Base-by-base conservation (phyloP, 2,888 invertebrate species). In the Slavum lentiscoides region DNA sequence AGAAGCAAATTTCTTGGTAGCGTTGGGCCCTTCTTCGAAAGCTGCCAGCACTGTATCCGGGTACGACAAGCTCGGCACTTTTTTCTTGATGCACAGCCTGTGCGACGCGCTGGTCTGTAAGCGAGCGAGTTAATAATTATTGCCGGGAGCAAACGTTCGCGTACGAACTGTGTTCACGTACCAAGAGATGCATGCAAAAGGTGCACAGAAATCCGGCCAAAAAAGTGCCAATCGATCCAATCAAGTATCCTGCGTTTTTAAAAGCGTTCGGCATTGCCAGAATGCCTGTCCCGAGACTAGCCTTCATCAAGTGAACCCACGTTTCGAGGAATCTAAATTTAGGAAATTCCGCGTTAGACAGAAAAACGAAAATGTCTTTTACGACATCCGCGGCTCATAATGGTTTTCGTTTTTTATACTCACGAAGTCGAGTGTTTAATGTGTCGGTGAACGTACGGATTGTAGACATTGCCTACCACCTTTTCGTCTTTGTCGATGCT, bases 231-330 rank as follows among this genome's bases (percentile, higher is more conserved):
- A 94, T 87, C 1, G 91, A 86, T 15, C 97, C 97, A 6, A 96
- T 90, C 82, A 91, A 88, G 84, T 94, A 91, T 3, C 96, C 96
- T 0, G 95, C 90, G 86, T 96, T 91, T 84, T 90, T 89, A 86
- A 96, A 93, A 0, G 96, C 96, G 84, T 91, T 90, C 0, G 96
- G 96, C 92, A 97, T 94, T 6, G 96, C 96, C 76, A 97, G 88
- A 84, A 96, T 94, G 8, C 97, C 97, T 0, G 96, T 96, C 0
- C 97, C 96, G 83, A 96, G 89, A 86, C 95, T 95, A 43, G 95
- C 95, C 86, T 96, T 96, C 83, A 96, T 87, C 82, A 96, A 88
- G 86, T 96, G 95, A 83, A 96, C 90, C 82, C 17, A 55, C 7
- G 55, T 55, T 19, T 55, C 55, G 19, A 19, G 0, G 19, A 19